Evolutionary conservation across 2,888 invertebrate species (phyloP).

Genomic region (Orthosia gracilis): DNA sequence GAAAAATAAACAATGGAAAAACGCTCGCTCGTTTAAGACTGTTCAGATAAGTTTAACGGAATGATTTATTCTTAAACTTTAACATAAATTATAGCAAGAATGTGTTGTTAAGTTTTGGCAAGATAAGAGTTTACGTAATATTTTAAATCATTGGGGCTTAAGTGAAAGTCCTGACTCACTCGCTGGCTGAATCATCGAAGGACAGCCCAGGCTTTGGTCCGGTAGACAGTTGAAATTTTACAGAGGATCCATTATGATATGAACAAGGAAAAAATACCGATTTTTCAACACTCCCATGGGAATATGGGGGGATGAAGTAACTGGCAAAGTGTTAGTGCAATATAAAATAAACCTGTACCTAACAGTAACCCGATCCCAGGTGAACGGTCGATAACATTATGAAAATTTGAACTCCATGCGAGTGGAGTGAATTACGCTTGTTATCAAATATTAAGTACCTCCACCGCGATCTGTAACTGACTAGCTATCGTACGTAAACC

Average conservation of each 20-base stretch:
- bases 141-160: no score
- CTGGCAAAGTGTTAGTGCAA: neutral
- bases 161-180: neutral
- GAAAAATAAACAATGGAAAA: constrained; percentile 13
- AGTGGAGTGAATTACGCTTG: constrained; percentile 38
- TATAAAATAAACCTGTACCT: neutral
- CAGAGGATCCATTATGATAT: neutral
- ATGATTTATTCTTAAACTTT: constrained; percentile 6
- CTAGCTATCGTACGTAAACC: neutral
- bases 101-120: neutral
- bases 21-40: constrained; percentile 1
- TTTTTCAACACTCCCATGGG: neutral
- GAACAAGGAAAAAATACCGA: neutral
- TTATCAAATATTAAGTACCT: constrained; percentile 51
- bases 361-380: neutral
- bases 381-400: constrained; percentile 15
- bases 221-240: neutral
- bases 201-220: no score
- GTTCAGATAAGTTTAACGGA: neutral
- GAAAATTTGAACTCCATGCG: constrained; percentile 24
- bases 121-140: no score
- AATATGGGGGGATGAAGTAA: neutral
- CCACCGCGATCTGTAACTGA: constrained; percentile 27
- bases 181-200: neutral
- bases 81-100: constrained; percentile 4